These are phyloP conservation scores for Poliocrania exsul DNA, from an alignment of 2,797 vertebrate species.

Conservation along the genomic window DNA sequence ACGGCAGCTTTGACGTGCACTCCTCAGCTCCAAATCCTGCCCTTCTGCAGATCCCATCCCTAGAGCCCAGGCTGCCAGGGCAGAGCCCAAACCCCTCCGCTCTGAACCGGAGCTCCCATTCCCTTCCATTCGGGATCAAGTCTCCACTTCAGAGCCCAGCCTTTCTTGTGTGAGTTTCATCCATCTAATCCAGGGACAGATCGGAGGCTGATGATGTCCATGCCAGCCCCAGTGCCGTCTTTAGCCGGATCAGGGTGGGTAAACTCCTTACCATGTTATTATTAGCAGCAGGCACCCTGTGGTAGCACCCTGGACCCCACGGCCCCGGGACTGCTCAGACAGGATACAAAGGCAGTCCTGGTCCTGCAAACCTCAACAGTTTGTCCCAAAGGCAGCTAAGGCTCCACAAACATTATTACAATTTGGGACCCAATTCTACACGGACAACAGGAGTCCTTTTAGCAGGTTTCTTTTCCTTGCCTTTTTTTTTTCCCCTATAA, in stretches of 20 bases:
- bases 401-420: not conserved
- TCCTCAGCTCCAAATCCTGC: not conserved
- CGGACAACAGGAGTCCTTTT: not conserved
- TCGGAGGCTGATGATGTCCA: not conserved
- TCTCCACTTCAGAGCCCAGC: fast-evolving
- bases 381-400: not conserved
- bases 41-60: not conserved
- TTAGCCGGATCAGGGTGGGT: slow-evolving; percentile 39
- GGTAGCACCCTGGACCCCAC: not conserved
- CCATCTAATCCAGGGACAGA: not conserved
- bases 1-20: not conserved
- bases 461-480: not conserved
- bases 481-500: not conserved
- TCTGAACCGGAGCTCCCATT: not conserved
- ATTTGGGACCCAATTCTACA: not conserved
- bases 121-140: not conserved
- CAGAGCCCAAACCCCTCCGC: not conserved
- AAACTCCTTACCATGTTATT: slow-evolving; percentile 61
- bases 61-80: not conserved
- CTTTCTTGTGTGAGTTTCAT: not conserved
- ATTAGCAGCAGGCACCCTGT: slow-evolving; percentile 33
- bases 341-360: not conserved
- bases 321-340: not conserved
- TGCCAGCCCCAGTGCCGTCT: not conserved
- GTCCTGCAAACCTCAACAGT: not conserved